Base-by-base conservation (phyloP, 1,140 invertebrate species). In the Achroia grisella region DNA sequence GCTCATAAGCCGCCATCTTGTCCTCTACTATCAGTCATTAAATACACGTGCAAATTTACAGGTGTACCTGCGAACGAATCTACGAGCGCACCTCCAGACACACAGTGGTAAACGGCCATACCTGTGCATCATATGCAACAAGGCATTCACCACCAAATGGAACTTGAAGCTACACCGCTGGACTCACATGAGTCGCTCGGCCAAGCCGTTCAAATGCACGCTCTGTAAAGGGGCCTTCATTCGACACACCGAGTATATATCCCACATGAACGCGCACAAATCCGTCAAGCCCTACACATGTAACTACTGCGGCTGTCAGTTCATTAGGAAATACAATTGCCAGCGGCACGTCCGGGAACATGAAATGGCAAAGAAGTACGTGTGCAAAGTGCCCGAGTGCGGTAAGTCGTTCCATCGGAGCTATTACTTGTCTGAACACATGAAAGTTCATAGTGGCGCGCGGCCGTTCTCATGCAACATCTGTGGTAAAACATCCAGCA, bases 221-320 rank as follows among this genome's bases (percentile, higher is more conserved):
- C 87, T 93, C 61, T 95, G 94, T 77, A 93, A 93, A 63, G 91
- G 92, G 32, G 93, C 94, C 10, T 95, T 95, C 82, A 90, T 94
- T 44, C 88, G 93, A 2, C 90, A 94, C 62, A 88, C 89, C 33
- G 94, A 95, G 63, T 93, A 93, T 66, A 89, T 92, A 4, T 92
- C 93, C 10, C 95, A 97, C 79, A 92, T 95, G 89, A 93, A 94
- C 75, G 91, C 93, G 15, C 94, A 95, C 82, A 91, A 91, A 48
- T 91, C 92, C 42, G 90, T 94, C 29, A 89, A 91, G 44, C 93
- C 93, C 1, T 97, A 95, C 76, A 95, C 94, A 1, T 97, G 95
- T 76, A 97, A 97, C 66, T 93, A 95, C 73, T 98, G 97, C 76
- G 96, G 95, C 15, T 94, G 95, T 35, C 93, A 96, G 67, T 98